Percentiles rank a stretch among this genome's conserved stretches.
Conservation (phyloP, 2,797 vertebrate species). For the Semotilus atromaculatus region DNA sequence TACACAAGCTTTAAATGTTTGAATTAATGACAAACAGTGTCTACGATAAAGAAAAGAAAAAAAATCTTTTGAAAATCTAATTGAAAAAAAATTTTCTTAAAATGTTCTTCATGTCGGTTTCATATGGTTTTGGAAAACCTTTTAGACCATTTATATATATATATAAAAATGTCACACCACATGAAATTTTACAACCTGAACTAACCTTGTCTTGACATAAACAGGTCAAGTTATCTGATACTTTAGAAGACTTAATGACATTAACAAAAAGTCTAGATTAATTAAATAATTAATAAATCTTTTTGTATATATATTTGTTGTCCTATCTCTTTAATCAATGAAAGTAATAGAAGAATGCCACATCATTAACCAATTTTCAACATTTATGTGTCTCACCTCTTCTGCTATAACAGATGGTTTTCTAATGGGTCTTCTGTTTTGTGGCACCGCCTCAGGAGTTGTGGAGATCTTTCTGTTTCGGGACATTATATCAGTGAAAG, state of each 20-base stretch:
- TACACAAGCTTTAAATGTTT: background rate
- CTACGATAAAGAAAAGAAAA: background rate
- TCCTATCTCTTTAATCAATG: background rate
- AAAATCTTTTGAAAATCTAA: background rate
- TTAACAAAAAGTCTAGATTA: background rate
- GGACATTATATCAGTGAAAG: conserved; percentile 70
- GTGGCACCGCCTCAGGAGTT: conserved; percentile 58
- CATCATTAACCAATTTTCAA: background rate
- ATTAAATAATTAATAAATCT: background rate
- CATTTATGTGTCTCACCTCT: conserved; percentile 66
- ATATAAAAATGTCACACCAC: too few relatives aligned
- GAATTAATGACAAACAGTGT: background rate
- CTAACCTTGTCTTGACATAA: background rate
- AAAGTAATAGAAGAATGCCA: background rate
- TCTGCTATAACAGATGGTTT: conserved; percentile 74
- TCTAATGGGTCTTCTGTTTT: conserved; percentile 55
- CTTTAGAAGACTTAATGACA: background rate
- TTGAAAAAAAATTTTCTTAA: background rate
- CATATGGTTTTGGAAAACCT: too few relatives aligned
- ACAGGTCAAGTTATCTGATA: background rate
- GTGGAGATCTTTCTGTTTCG: conserved; percentile 70
- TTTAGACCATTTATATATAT: too few relatives aligned
- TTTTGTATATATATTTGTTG: background rate
- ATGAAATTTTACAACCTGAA: background rate
- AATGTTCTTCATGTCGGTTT: too few relatives aligned